A percentile compares a stretch with the other conserved stretches of the same genome.
These are phyloP conservation scores for Athrips mouffetella DNA, from an alignment of 2,888 invertebrate genomes.

Conservation along the genomic window DNA sequence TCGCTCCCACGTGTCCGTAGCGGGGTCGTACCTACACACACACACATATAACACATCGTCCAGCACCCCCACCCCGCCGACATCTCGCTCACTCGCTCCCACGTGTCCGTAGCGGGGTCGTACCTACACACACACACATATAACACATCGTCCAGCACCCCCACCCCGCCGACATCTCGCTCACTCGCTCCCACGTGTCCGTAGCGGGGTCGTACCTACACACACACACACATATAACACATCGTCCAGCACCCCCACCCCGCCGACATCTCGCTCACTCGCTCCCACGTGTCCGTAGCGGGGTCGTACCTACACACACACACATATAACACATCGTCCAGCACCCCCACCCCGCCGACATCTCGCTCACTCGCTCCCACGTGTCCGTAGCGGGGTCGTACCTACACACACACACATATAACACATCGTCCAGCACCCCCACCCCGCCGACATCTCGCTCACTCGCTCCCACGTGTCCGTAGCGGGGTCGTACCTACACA, in stretches of 20 bases:
- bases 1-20: slow-evolving; percentile 88
- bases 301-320: too few relatives aligned
- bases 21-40: too few relatives aligned
- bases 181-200: too few relatives aligned
- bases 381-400: slow-evolving; percentile 97
- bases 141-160: too few relatives aligned
- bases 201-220: too few relatives aligned
- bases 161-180: too few relatives aligned
- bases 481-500: slow-evolving; percentile 89
- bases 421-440: slow-evolving; percentile 93
- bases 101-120: slow-evolving; percentile 89
- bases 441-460: slow-evolving; percentile 92
- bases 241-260: slow-evolving; percentile 95
- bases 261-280: slow-evolving; percentile 96
- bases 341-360: slow-evolving; percentile 86
- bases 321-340: slow-evolving; percentile 93
- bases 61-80: slow-evolving; percentile 92
- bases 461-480: slow-evolving; percentile 90
- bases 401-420: too few relatives aligned
- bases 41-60: too few relatives aligned
- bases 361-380: slow-evolving; percentile 94
- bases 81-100: slow-evolving; percentile 93
- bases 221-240: too few relatives aligned
- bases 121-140: too few relatives aligned
- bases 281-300: slow-evolving; percentile 79